These are phyloP conservation scores for Umimayanthus chanpuru DNA, from an alignment of 92 coral and sea anemone species.

Conservation along the genomic window DNA sequence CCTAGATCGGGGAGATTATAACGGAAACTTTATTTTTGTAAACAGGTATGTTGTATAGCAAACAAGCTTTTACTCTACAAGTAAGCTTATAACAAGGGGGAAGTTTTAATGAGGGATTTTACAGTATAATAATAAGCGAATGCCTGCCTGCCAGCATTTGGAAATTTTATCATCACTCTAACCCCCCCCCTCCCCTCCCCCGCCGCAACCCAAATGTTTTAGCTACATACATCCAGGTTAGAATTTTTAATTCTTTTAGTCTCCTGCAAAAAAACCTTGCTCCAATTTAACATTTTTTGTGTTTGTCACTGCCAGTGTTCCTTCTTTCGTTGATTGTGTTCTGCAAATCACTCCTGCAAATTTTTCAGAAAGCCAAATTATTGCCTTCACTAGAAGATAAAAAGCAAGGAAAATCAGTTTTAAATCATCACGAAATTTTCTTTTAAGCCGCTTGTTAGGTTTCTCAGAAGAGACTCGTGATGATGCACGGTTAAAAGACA, in stretches of 20 bases:
- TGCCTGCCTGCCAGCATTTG: no score
- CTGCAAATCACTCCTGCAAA: neutral
- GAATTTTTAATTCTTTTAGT: neutral
- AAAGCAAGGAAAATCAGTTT: neutral
- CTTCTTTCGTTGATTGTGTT: neutral
- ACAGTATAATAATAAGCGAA: no score
- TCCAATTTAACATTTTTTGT: neutral
- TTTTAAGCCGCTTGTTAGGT: neutral
- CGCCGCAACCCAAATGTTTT: neutral
- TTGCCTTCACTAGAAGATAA: neutral
- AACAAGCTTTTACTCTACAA: no score
- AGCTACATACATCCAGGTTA: slow-evolving; percentile 25
- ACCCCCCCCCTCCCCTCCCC: no score
- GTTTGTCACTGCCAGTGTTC: neutral
- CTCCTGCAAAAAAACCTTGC: neutral
- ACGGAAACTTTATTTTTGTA: no score
- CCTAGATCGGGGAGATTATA: no score
- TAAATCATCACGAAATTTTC: slow-evolving; percentile 1
- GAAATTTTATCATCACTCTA: no score
- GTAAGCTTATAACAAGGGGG: no score
- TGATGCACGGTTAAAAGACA: neutral
- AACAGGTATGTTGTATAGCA: no score
- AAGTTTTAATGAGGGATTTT: no score
- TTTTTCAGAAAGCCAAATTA: neutral
- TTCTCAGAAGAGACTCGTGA: neutral